Evolutionary conservation across 2,113 vertebrate species (phyloP), one percentile per base, ranked within the genome.

Genomic region (Marcusenius ussheri): DNA sequence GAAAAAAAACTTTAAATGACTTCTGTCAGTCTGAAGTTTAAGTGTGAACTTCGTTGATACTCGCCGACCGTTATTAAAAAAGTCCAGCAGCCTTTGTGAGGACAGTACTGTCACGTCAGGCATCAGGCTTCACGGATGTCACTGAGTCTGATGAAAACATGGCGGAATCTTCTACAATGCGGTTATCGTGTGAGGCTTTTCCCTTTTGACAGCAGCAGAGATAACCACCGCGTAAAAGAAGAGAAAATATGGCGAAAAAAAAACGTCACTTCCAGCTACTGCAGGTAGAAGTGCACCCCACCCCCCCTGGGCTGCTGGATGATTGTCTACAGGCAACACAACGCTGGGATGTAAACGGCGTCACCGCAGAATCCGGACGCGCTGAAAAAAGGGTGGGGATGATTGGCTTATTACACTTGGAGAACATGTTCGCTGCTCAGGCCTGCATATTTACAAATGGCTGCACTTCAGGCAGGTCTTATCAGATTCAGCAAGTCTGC

Each of bases 251-350:
- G 19, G 49, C 46, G 9, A 87, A 7, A 87, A 7, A 87, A 50
- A 87, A 50, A 0, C 3, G 49, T 35, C 45, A 51, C 24, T 47
- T 11, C 35, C 13, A 91, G 87, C 92, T 90, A 90, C 91, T 90
- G 39, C 66, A 77, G 35, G 90, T 90, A 92, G 91, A 91, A 90
- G 91, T 62, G 91, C 87, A 89, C 62, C 87, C 83, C 91, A 53
- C 87, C 83, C 91, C 62, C 87, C 83, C 91, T 24, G 56, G 87
- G 39, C 50, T 11, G 49, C 19, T 50, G 39, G 87, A 66, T 88
- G 87, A 88, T 88, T 88, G 87, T 88, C 87, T 62, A 66, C 87
- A 66, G 87, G 85, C 49, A 87, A 87, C 19, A 66, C 87, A 66
- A 88, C 10, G 2, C 42, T 50, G 39, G 39, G 87, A 88, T 46